Percentiles rank a stretch among this genome's conserved stretches.
Conservation (phyloP, 2,797 vertebrate genomes). For the Chelmon rostratus region DNA sequence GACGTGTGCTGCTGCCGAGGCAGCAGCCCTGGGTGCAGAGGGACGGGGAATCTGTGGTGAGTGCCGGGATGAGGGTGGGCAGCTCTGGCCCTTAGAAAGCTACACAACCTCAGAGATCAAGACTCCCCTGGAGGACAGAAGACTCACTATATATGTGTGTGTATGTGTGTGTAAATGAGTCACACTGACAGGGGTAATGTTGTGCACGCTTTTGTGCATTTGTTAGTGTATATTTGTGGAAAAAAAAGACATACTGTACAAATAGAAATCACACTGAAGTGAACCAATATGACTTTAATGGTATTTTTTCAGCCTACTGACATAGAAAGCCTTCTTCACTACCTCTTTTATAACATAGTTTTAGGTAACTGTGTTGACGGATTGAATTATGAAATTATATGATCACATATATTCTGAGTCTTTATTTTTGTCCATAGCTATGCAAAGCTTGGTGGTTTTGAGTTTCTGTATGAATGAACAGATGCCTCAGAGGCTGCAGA, state of each 20-base stretch:
- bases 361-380: not conserved
- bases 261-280: not conserved
- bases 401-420: not conserved
- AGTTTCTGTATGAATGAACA: not conserved
- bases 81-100: slow-evolving; percentile 19
- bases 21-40: not conserved
- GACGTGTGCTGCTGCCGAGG: not conserved
- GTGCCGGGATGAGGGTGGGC: slow-evolving; percentile 23
- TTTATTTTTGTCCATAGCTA: not conserved
- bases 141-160: not conserved
- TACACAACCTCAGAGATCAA: slow-evolving; percentile 20
- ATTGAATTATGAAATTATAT: not conserved
- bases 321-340: not conserved
- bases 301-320: too few species aligned
- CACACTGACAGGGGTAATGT: not conserved
- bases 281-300: not conserved
- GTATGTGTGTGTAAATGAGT: slow-evolving; percentile 3
- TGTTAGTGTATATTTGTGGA: not conserved
- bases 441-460: not conserved
- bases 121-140: not conserved
- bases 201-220: not conserved
- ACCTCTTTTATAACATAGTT: not conserved
- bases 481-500: not conserved
- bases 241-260: not conserved
- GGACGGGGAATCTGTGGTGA: slow-evolving; percentile 2